These are phyloP conservation scores for Bathybates hornii DNA, from an alignment of 2,113 vertebrate species.

Conservation along the genomic window DNA sequence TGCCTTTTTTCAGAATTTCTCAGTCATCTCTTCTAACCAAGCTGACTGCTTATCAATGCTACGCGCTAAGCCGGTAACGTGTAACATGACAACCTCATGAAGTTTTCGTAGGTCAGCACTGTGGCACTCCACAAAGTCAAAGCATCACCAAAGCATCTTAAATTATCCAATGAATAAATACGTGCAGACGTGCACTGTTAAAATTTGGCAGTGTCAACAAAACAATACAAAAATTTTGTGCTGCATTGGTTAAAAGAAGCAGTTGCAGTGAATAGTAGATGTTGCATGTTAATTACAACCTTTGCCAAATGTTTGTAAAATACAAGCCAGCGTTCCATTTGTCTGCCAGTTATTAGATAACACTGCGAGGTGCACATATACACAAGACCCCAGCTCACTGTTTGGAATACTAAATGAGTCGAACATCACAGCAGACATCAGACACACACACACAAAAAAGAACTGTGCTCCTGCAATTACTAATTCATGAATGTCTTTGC, in stretches of 20 bases:
- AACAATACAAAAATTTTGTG: neutral
- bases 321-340: conserved; percentile 56
- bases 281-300: conserved; percentile 62
- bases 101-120: neutral
- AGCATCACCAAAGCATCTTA: neutral
- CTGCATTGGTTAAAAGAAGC: conserved; percentile 18
- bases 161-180: neutral
- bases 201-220: conserved; percentile 47
- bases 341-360: conserved; percentile 63
- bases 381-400: conserved; percentile 26
- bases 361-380: conserved; percentile 49
- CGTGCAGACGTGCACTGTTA: conserved; percentile 11
- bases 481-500: conserved; percentile 27
- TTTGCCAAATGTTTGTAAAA: conserved; percentile 53
- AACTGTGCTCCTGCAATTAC: conserved; percentile 8
- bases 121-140: neutral
- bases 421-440: conserved; percentile 27
- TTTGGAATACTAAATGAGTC: conserved; percentile 58
- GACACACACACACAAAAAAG: neutral
- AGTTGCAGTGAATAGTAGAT: conserved; percentile 8
- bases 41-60: neutral
- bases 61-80: neutral
- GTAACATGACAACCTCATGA: neutral
- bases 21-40: neutral
- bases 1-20: neutral